Conservation (phyloP, 2,797 vertebrate genomes). For the Mus spretus region DNA sequence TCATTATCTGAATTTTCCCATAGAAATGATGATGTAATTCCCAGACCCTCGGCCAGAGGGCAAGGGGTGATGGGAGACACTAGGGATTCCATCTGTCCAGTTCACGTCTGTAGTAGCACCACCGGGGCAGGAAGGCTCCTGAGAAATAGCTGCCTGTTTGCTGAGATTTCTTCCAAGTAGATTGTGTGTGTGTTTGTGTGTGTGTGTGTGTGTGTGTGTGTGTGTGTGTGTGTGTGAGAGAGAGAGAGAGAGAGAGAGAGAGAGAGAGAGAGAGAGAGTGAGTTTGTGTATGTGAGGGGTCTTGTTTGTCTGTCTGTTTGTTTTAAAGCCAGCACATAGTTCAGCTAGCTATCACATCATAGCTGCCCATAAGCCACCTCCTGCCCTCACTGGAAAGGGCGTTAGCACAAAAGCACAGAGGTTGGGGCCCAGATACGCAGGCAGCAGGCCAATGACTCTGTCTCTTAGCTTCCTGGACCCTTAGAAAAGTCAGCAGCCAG, state of each 20-base stretch:
- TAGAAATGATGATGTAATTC: background rate
- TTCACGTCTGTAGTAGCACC: background rate
- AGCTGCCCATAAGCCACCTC: background rate
- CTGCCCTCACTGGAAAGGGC: background rate
- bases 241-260: no score
- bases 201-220: no score
- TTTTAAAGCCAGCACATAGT: background rate
- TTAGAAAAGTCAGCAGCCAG: background rate
- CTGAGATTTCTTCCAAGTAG: background rate
- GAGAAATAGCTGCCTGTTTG: background rate
- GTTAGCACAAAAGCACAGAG: background rate
- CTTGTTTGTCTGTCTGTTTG: no score
- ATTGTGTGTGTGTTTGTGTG: no score
- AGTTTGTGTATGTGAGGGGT: background rate
- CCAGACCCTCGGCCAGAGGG: background rate
- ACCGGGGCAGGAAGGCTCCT: background rate
- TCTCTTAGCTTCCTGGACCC: background rate
- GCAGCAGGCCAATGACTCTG: background rate
- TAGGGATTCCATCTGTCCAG: background rate
- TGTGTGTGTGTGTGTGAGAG: no score
- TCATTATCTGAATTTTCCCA: background rate
- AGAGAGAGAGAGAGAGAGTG: no score
- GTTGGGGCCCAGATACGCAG: background rate
- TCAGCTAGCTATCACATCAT: accelerated
- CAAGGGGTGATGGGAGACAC: background rate